phyloP scores from a whole-genome alignment of 2,113 vertebrate species.

The Microcebus jonahi region DNA sequence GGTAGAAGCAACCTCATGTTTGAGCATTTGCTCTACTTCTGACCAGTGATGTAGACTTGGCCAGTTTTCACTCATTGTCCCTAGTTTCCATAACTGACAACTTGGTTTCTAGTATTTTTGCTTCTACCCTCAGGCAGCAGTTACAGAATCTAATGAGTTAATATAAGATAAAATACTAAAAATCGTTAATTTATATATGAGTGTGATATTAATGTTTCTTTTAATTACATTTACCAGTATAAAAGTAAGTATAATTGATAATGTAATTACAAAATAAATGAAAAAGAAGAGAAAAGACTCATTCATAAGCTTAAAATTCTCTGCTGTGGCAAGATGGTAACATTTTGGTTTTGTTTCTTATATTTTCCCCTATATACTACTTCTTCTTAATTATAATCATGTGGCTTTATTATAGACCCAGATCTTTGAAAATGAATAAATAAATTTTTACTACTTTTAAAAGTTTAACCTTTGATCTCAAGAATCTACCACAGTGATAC shows the following conservation, averaged over 20 bases:
- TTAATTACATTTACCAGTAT: not conserved
- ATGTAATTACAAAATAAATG: conserved; percentile 26
- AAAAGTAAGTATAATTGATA: not conserved
- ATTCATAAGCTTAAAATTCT: not conserved
- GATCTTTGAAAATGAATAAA: not conserved
- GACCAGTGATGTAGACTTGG: not conserved
- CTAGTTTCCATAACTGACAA: not conserved
- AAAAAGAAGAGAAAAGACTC: not conserved
- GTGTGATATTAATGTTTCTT: not conserved
- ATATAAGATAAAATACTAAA: not conserved
- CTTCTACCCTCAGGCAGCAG: not conserved
- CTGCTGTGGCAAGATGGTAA: not conserved
- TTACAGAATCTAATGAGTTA: not conserved
- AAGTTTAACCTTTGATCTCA: not conserved
- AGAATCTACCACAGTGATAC: not conserved
- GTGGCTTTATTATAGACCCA: not conserved
- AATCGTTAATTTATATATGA: not conserved
- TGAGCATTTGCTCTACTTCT: not conserved
- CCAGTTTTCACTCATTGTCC: not conserved
- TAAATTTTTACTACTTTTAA: not conserved
- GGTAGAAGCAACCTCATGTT: not conserved
- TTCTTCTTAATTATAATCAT: conserved; percentile 15
- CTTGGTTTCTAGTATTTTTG: not conserved
- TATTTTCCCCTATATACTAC: not conserved
- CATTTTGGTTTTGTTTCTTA: not conserved